Conservation (phyloP, 1,140 invertebrate species). For the Drosophila mayri region DNA sequence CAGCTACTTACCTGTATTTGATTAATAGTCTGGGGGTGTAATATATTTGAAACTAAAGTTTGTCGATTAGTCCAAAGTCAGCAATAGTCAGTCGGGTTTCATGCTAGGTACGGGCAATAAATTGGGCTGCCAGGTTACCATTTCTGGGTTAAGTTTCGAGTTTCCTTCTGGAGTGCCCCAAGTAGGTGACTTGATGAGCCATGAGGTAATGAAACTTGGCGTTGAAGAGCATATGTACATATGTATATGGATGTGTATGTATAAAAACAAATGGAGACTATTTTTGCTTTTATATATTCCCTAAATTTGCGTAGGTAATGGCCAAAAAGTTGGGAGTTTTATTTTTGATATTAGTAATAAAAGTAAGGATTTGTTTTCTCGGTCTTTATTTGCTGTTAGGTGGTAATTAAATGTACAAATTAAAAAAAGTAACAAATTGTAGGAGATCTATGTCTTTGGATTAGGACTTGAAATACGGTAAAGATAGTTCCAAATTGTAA, state of each 20-base stretch:
- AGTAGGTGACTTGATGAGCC: conserved; percentile 43
- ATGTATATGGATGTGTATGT: not conserved
- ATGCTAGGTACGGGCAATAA: conserved; percentile 44
- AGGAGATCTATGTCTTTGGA: not conserved
- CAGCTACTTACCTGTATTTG: conserved; percentile 46
- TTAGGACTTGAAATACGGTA: not conserved
- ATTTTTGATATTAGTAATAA: not conserved
- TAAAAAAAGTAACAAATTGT: not conserved
- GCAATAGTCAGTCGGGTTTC: conserved; percentile 15
- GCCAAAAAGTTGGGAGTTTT: not conserved
- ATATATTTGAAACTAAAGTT: conserved; percentile 76
- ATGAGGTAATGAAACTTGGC: conserved; percentile 47
- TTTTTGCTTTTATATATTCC: not conserved
- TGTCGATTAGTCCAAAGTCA: conserved; percentile 61
- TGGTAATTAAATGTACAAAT: not conserved
- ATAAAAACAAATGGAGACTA: conserved; percentile 7
- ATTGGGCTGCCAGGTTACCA: conserved; percentile 39
- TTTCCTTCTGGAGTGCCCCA: conserved; percentile 16
- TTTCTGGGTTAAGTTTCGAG: conserved; percentile 30
- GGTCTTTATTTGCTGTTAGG: not conserved
- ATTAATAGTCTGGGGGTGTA: conserved; percentile 64
- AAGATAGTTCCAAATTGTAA: not conserved
- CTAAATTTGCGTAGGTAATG: not conserved
- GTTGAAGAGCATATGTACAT: conserved; percentile 42
- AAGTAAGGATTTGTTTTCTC: not conserved